A percentile compares a stretch with the other conserved stretches of the same genome.
These are phyloP conservation scores for Ctenopoma kingsleyae DNA, from an alignment of 2,797 vertebrate species.

Conservation along the genomic window DNA sequence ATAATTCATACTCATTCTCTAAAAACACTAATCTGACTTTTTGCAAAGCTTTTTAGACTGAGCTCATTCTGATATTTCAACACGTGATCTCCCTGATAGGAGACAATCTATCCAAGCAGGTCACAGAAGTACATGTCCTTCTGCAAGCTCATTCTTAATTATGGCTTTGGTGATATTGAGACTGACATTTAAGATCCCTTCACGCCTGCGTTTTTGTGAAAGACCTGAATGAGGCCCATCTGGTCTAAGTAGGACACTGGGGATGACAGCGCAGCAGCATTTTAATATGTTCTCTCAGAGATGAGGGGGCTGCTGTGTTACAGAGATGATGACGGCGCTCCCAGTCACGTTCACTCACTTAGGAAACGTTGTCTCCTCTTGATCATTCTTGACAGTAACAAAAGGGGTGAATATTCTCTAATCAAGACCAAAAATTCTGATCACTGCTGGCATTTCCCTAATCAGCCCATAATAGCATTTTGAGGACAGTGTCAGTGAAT, in stretches of 20 bases:
- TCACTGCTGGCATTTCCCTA: conserved; percentile 64
- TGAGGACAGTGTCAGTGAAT: conserved; percentile 49
- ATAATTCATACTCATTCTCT: conserved; percentile 16
- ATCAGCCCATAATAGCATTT: conserved; percentile 65
- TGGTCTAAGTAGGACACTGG: conserved; percentile 72
- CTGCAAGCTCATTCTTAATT: conserved; percentile 53
- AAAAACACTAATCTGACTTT: conserved; percentile 9
- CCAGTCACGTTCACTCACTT: conserved; percentile 67
- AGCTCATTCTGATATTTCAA: conserved; percentile 10
- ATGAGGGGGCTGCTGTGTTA: conserved; percentile 45
- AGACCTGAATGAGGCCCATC: conserved; percentile 75
- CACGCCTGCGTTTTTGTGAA: conserved; percentile 59
- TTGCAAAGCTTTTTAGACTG: neutral
- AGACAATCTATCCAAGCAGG: conserved; percentile 17
- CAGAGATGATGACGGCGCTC: conserved; percentile 57
- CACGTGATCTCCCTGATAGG: conserved; percentile 3
- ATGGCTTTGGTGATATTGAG: conserved; percentile 46
- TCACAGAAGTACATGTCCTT: conserved; percentile 34
- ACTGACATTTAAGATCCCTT: conserved; percentile 73
- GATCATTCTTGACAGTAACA: conserved; percentile 70
- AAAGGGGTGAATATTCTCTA: conserved; percentile 63
- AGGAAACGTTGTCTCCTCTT: conserved; percentile 52
- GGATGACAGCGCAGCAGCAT: conserved; percentile 61
- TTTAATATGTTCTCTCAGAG: conserved; percentile 63
- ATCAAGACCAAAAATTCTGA: conserved; percentile 58